Evolutionary conservation across 2,797 vertebrate genomes (phyloP), one percentile per base, ranked within the genome.

Genomic region (Pangasius mekongensis): DNA sequence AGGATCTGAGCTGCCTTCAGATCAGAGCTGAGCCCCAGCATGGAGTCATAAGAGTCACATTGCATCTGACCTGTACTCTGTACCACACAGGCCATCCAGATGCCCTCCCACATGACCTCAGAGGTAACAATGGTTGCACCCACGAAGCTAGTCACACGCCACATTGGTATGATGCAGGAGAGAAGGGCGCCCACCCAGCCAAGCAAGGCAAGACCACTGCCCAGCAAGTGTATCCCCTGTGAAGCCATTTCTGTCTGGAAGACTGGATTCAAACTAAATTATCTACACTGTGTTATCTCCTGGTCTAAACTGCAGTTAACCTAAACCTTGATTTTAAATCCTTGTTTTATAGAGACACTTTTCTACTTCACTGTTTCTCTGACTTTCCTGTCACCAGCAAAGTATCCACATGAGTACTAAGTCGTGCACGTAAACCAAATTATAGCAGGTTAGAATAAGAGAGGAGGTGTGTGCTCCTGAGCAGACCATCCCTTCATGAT

Each of bases 51-150:
- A 0, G 95, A 93, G 71, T 96, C 96, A 74, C 96, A 97, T 91
- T 92, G 90, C 18, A 96, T 94, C 81, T 95, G 90, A 0, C 96
- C 96, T 0, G 96, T 97, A 92, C 95, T 96, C 92, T 97, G 92
- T 20, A 94, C 90, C 91, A 96, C 94, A 0, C 96, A 97, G 76
- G 86, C 90, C 96, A 96, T 97, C 96, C 96, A 97, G 93, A 97
- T 96, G 30, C 96, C 96, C 87, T 97, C 96, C 96, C 95, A 96
- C 85, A 95, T 90, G 67, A 86, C 95, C 93, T 96, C 93, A 0
- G 96, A 92, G 20, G 95, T 96, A 91, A 97, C 89, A 16, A 97
- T 96, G 91, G 94, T 96, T 91, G 81, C 94, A 3, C 96, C 96
- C 47, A 96, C 91, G 5, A 96, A 97, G 82, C 96, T 95, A 0